Evolutionary conservation across 2,888 invertebrate genomes (phyloP).

Genomic region (Trissolcus japonicus): DNA sequence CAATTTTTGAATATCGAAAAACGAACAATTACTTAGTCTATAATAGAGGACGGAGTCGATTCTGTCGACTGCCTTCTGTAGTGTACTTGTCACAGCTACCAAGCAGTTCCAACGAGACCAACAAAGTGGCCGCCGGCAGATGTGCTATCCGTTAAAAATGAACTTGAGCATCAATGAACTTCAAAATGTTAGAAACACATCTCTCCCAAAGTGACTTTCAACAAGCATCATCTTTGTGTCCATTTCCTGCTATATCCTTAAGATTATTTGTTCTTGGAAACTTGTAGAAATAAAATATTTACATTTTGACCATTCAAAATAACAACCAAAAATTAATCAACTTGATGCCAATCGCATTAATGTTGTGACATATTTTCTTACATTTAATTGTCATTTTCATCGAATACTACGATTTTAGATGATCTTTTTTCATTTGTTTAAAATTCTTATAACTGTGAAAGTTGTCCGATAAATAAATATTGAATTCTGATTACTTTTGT

Average conservation of each 20-base stretch:
- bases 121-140: conserved; percentile 67
- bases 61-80: conserved; percentile 58
- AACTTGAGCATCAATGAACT: conserved; percentile 73
- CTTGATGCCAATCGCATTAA: too few species aligned
- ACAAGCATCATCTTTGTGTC: conserved; percentile 57
- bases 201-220: conserved; percentile 66
- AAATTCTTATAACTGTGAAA: too few species aligned
- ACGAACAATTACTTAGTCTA: conserved; percentile 74
- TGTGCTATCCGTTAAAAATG: conserved; percentile 72
- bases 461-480: too few species aligned
- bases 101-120: conserved; percentile 47
- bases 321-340: too few species aligned
- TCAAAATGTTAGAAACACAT: conserved; percentile 67
- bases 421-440: too few species aligned
- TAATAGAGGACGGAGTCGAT: conserved; percentile 69
- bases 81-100: conserved; percentile 61
- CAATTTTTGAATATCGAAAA: conserved; percentile 64
- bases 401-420: too few species aligned
- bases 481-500: too few species aligned
- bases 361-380: too few species aligned
- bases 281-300: too few species aligned
- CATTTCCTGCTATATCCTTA: conserved; percentile 25
- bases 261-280: not conserved
- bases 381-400: too few species aligned
- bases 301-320: too few species aligned